Base-by-base conservation (phyloP, 2,888 invertebrate genomes). In the Ophonus ardosiacus region DNA sequence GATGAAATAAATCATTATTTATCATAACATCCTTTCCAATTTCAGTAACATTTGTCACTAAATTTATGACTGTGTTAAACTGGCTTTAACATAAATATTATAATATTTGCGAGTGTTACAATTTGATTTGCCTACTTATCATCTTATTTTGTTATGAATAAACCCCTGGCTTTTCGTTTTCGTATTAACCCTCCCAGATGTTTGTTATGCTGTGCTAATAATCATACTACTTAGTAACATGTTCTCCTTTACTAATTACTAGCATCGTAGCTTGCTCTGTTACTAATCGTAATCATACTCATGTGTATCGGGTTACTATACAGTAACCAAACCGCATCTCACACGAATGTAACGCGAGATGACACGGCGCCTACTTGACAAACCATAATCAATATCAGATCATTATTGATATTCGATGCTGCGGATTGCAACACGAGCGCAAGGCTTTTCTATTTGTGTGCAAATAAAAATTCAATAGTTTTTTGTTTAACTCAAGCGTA, bases 271-370 rank as follows among this genome's bases (percentile, higher is more conserved):
- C 51, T 56, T 81, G 81, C 68, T 81, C 68, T 81, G 81, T 81
- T 81, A 81, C 81, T 81, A 81, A 81, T 78, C 21, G 56, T 81
- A 81, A 81, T 78, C 21, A 78, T 78, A 76, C 56, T 68, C 68
- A 68, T 81, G 18, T 81, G 65, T 81, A 81, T 81, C 68, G 68
- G 51, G 38, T 81, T 81, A 43, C 71, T 15, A 43, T 43, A 40
- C 63, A 63, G 38, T 61, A 80, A 80, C 63, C 78, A 78, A 56
- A 71, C 71, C 78, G 56, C 78, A 78, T 56, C 56, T 78, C 57
- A 57, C 78, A 74, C 51, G 51, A 31, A 78, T 78, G 57, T 78
- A 78, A 78, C 57, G 78, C 13, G 24, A 57, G 57, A 24, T n/a
- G 18, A 51, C 24, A 76, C 43, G 76, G 76, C 78, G 78, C 78